A percentile compares a stretch with the other conserved stretches of the same genome.
Conservation (phyloP, 2,888 invertebrate species). For the Synanthedon andrenaeformis region DNA sequence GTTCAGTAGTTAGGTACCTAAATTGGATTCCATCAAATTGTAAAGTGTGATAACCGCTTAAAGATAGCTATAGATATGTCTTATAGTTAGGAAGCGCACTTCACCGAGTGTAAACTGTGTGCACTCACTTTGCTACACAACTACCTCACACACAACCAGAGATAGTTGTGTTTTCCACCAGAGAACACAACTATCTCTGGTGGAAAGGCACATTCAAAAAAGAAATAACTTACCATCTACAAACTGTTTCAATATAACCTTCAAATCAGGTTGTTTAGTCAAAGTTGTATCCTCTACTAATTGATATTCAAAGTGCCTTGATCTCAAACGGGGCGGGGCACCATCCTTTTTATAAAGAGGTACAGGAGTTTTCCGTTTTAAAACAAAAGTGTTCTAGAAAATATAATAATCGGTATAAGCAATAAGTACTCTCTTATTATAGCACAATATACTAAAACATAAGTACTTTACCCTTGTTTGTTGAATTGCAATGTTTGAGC, state of each 20-base stretch:
- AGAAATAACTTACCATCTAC: constrained; percentile 71
- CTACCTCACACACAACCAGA: too few relatives aligned
- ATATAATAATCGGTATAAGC: not conserved
- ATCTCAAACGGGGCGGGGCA: constrained; percentile 60
- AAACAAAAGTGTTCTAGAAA: constrained; percentile 79
- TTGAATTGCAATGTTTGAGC: constrained; percentile 27
- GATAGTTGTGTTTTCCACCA: too few relatives aligned
- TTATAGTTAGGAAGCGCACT: too few relatives aligned
- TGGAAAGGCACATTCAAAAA: too few relatives aligned
- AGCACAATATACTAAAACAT: not conserved
- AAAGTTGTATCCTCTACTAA: constrained; percentile 74
- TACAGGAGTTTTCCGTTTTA: constrained; percentile 74
- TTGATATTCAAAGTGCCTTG: constrained; percentile 79
- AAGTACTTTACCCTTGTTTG: constrained; percentile 38
- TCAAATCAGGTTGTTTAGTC: constrained; percentile 66
- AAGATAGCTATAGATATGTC: too few relatives aligned
- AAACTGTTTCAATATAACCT: constrained; percentile 77
- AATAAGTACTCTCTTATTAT: not conserved
- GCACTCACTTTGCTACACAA: too few relatives aligned
- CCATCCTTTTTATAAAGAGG: constrained; percentile 72
- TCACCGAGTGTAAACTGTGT: too few relatives aligned
- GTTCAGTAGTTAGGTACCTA: too few relatives aligned
- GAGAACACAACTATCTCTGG: too few relatives aligned
- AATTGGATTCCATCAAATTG: too few relatives aligned
- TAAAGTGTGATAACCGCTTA: too few relatives aligned